Evolutionary conservation across 2,888 invertebrate genomes (phyloP).

Genomic region (Eurois occulta): DNA sequence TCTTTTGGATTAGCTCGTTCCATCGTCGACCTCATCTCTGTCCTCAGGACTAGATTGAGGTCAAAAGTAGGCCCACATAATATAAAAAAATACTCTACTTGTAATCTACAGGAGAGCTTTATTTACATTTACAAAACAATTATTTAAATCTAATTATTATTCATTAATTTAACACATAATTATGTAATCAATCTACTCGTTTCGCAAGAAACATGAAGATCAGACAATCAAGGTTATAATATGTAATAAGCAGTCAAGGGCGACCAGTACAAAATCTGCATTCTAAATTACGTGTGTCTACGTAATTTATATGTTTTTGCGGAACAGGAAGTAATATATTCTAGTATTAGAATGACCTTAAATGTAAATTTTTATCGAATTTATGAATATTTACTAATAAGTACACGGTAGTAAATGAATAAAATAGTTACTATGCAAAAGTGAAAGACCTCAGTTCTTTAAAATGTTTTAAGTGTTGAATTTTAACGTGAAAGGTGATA

Average conservation of each 20-base stretch:
- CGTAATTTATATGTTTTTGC: conserved; percentile 16
- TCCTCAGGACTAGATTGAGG: too few species aligned
- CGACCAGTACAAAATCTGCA: conserved; percentile 21
- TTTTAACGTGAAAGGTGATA: neutral
- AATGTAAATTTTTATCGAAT: neutral
- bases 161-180: neutral
- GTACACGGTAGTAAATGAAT: neutral
- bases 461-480: neutral
- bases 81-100: too few species aligned
- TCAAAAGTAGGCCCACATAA: too few species aligned
- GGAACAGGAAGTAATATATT: conserved; percentile 46
- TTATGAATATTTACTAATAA: neutral
- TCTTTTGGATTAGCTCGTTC: too few species aligned
- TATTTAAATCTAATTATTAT: neutral
- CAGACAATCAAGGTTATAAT: conserved; percentile 32
- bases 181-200: conserved; percentile 7
- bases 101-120: neutral
- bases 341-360: neutral
- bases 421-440: conserved; percentile 8
- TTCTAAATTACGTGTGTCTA: neutral
- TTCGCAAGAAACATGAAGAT: conserved; percentile 25
- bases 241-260: conserved; percentile 36
- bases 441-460: conserved; percentile 13
- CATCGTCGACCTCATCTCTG: too few species aligned
- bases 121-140: neutral